Evolutionary conservation across 2,113 vertebrate species (phyloP).

Genomic region (Thymallus thymallus): DNA sequence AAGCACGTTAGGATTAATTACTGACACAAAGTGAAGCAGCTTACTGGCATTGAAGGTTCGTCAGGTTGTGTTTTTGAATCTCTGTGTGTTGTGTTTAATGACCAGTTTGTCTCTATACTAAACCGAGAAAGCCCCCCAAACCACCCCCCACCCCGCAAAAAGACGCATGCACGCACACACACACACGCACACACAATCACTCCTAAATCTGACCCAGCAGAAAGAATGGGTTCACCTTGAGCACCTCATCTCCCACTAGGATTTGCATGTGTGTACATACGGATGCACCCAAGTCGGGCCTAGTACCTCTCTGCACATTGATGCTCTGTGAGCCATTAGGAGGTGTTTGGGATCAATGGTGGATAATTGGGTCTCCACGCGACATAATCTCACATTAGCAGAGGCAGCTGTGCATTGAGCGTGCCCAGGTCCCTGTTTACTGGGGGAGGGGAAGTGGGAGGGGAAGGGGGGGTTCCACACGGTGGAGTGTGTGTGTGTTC

Average conservation of each 20-base stretch:
- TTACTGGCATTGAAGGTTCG: neutral
- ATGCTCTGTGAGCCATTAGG: constrained; percentile 38
- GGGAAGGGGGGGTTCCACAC: neutral
- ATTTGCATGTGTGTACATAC: constrained; percentile 25
- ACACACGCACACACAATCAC: neutral
- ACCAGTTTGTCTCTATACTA: neutral
- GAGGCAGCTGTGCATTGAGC: constrained; percentile 55
- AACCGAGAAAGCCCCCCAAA: neutral
- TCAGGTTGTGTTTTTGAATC: neutral
- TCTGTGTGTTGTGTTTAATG: neutral
- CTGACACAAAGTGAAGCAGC: neutral
- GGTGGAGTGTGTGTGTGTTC: neutral
- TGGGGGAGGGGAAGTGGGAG: neutral
- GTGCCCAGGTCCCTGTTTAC: constrained; percentile 37
- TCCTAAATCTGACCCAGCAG: neutral
- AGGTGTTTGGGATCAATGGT: constrained; percentile 59
- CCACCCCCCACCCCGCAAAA: no score
- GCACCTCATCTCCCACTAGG: neutral
- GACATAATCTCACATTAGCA: constrained; percentile 64
- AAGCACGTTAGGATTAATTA: constrained; percentile 28
- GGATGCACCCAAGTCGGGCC: constrained; percentile 14
- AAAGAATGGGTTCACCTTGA: constrained; percentile 34
- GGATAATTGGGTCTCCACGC: constrained; percentile 67
- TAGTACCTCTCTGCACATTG: neutral
- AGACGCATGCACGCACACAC: neutral